These are phyloP conservation scores for Danionella cerebrum DNA, from an alignment of 2,113 vertebrate species.

Conservation along the genomic window DNA sequence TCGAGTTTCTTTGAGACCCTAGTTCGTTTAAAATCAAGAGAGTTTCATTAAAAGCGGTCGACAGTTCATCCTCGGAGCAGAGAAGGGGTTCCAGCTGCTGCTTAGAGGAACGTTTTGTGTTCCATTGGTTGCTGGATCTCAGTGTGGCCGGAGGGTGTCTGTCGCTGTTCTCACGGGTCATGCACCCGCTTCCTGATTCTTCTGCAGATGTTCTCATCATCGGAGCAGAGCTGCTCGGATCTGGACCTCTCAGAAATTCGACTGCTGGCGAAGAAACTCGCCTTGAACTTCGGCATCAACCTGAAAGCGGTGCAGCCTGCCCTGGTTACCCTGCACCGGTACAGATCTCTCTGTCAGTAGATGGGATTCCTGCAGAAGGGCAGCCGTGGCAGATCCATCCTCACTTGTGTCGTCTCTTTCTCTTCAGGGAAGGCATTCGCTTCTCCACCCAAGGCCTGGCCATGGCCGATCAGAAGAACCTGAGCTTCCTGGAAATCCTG, in stretches of 20 bases:
- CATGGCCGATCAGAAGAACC: constrained; percentile 51
- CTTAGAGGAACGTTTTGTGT: no score
- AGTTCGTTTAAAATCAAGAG: no score
- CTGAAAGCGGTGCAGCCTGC: constrained; percentile 65
- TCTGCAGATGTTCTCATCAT: constrained; percentile 59
- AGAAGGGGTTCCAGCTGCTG: no score
- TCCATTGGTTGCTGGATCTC: background rate
- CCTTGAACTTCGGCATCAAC: constrained; percentile 76
- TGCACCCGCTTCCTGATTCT: no score
- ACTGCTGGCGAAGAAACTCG: constrained; percentile 74
- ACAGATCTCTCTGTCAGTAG: constrained; percentile 38
- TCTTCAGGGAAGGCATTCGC: constrained; percentile 70
- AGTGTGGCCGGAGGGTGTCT: background rate
- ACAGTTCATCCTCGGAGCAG: no score
- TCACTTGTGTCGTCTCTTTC: background rate
- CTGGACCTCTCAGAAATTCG: constrained; percentile 68
- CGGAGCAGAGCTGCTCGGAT: constrained; percentile 51
- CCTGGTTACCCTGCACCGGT: constrained; percentile 75
- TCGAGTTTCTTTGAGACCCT: constrained; percentile 23
- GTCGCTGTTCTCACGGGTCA: constrained; percentile 63
- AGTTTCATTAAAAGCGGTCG: no score
- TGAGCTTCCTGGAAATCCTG: constrained; percentile 77
- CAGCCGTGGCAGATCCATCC: background rate
- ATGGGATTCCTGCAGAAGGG: no score
- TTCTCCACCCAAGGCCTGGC: constrained; percentile 64